Evolutionary conservation across 2,797 vertebrate species (phyloP).

Genomic region (Coendou prehensilis): DNA sequence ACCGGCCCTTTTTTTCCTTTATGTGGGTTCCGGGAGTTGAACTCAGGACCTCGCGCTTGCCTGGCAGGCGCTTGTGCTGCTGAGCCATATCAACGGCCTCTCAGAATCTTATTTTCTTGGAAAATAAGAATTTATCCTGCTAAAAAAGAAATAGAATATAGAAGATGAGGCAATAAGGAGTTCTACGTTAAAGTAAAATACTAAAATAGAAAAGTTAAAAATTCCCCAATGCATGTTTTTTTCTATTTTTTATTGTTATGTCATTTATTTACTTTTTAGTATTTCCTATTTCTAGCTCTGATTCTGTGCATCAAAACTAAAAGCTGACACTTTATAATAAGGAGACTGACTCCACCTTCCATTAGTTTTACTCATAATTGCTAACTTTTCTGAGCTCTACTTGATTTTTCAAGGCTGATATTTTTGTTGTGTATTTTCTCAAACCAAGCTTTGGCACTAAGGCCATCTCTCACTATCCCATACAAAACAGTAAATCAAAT

Average conservation of each 20-base stretch:
- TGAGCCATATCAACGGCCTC: no score
- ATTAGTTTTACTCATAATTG: not conserved
- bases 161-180: not conserved
- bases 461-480: not conserved
- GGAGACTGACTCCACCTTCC: not conserved
- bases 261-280: not conserved
- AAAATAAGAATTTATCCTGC: not conserved
- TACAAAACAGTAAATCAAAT: not conserved
- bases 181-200: not conserved
- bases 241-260: not conserved
- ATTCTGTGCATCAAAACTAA: not conserved
- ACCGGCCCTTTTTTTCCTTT: no score
- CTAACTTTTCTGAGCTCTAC: slow-evolving; percentile 13
- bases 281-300: not conserved
- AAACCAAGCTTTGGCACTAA: not conserved
- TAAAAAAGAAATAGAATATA: not conserved
- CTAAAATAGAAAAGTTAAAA: not conserved
- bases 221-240: not conserved
- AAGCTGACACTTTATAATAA: not conserved
- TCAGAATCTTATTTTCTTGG: not conserved
- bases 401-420: not conserved
- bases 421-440: slow-evolving; percentile 13
- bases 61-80: no score
- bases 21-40: no score
- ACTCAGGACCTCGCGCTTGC: no score